Evolutionary conservation across 1,140 invertebrate species (phyloP), one percentile per base, ranked within the genome.

Genomic region (Sarcophaga peregrina): DNA sequence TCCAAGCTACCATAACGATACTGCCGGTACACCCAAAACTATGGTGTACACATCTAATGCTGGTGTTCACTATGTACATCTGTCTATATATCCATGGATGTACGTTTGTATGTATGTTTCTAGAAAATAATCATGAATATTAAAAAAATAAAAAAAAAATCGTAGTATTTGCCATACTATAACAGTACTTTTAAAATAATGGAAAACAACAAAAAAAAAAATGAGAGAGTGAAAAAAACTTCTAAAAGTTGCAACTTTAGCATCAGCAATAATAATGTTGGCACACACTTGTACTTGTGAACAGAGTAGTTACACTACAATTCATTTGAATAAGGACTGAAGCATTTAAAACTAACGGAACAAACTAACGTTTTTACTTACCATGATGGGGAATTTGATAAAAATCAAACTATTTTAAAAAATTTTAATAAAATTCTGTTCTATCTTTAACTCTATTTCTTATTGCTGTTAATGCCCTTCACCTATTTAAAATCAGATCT

Each of bases 191-290:
- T 25, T 20, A 17, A 76, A n/a, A 48, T 17, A 76, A 76, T 48
- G 15, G 5, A 76, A 48, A 47, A 48, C 48, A 48, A 46, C 47
- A 9, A 75, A 47, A 76, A 6, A 76, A 72, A 72, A 72, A 72
- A 54, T 15, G 15, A 54, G 15, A 54, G 15, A 10, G 15, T 20
- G 17, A 25, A 8, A 17, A 25, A 17, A 72, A 7, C 58, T 20
- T 20, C 17, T 17, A 25, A 72, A 78, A 50, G n/a, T 78, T 78
- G 17, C 75, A 52, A 78, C 47, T 50, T 76, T 78, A 52, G 47
- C 75, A 78, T 78, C 75, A 78, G 75, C 75, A 78, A n/a, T 78
- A 78, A 72, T 37, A 37, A 2, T 20, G 62, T 72, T 72, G 62
- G 17, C 62, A 72, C 62, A 72, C 17, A 62, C 62, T 50, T 50